These are phyloP conservation scores for Rotaria magnacalcarata DNA, from an alignment of 2,888 invertebrate genomes.

Conservation along the genomic window DNA sequence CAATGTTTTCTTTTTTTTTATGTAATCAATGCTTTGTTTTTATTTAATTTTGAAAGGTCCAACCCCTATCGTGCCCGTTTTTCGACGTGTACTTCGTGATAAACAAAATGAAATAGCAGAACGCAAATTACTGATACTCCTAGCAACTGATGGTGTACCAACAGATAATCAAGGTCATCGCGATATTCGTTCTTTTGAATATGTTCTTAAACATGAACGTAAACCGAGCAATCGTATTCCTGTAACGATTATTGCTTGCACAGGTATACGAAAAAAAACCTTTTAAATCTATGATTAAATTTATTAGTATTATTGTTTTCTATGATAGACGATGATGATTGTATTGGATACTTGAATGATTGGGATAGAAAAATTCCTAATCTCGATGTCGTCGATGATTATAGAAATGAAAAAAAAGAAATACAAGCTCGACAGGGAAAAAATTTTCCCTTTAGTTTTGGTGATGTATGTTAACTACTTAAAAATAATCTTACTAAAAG, in stretches of 20 bases:
- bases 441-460: conserved; percentile 42
- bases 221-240: conserved; percentile 7
- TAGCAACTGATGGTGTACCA: conserved; percentile 45
- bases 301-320: neutral
- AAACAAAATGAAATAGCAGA: conserved; percentile 39
- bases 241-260: conserved; percentile 41
- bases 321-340: conserved; percentile 42
- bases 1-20: too few relatives aligned
- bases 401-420: conserved; percentile 41
- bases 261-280: conserved; percentile 5
- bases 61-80: conserved; percentile 38
- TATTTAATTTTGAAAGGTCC: neutral
- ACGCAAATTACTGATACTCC: conserved; percentile 42
- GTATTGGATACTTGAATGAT: conserved; percentile 44
- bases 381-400: conserved; percentile 46
- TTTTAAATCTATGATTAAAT: neutral
- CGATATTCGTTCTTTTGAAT: conserved; percentile 41
- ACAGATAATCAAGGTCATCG: conserved; percentile 42
- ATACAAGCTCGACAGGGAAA: conserved; percentile 34
- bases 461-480: neutral
- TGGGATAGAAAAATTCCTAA: conserved; percentile 44
- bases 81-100: conserved; percentile 33
- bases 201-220: conserved; percentile 37
- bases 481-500: too few relatives aligned
- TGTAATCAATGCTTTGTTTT: too few relatives aligned